Evolutionary conservation across 2,888 invertebrate genomes (phyloP).

Genomic region (Anarsia innoxiella): DNA sequence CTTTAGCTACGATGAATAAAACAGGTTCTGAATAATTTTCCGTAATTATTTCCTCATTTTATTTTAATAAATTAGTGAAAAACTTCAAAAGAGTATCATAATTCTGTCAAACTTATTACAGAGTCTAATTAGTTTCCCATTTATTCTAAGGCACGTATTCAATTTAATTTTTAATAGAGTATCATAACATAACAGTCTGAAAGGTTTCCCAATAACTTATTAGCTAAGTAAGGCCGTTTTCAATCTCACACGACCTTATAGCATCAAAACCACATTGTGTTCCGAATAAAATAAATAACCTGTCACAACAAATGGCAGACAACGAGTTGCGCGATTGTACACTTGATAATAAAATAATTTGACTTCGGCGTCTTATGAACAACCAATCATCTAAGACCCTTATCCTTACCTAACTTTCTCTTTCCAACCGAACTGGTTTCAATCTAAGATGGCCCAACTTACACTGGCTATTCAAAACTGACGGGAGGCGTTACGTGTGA

Average conservation of each 20-base stretch:
- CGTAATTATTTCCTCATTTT: too few species aligned
- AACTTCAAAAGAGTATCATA: too few species aligned
- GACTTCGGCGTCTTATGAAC: constrained; percentile 28
- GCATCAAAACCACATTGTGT: constrained; percentile 26
- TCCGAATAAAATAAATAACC: constrained; percentile 53
- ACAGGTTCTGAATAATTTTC: too few species aligned
- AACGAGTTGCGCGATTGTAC: constrained; percentile 40
- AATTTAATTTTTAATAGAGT: constrained; percentile 14
- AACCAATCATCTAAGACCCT: constrained; percentile 32
- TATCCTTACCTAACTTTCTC: constrained; percentile 9
- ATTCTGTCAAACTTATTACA: background rate
- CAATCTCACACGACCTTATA: constrained; percentile 25
- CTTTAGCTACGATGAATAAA: too few species aligned
- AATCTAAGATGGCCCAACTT: constrained; percentile 22
- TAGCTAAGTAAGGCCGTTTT: constrained; percentile 18
- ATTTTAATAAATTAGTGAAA: too few species aligned
- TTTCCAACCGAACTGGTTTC: constrained; percentile 7
- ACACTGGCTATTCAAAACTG: constrained; percentile 25
- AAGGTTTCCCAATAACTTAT: constrained; percentile 15
- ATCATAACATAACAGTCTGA: constrained; percentile 4
- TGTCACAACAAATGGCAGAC: constrained; percentile 42
- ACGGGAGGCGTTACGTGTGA: constrained; percentile 29
- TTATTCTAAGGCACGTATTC: constrained; percentile 5
- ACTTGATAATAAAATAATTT: constrained; percentile 55
- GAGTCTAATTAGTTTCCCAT: background rate